Base-by-base conservation (phyloP, 2,113 vertebrate genomes). In the Garra rufa region DNA sequence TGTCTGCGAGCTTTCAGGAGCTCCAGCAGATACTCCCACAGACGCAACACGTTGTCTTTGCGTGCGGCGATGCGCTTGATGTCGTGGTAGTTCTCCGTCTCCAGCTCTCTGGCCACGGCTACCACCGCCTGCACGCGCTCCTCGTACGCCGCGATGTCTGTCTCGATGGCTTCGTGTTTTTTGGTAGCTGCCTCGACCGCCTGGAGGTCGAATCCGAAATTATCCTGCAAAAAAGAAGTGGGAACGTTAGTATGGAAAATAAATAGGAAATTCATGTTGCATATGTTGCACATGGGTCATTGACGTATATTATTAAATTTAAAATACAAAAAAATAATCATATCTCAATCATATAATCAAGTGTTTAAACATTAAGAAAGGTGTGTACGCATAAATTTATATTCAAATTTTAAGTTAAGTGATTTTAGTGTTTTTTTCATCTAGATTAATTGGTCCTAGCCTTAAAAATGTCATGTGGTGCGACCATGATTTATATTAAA, bases 171-270 rank as follows among this genome's bases (percentile, higher is more conserved):
- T 90, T 99, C 98, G 0, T 99, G 98, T 76, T 99, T 99, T 89
- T 99, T 99, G 0, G 97, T 99, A 69, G 97, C 98, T 0, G 98
- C 98, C 89, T 99, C 98, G 1, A 99, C 98, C 0, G 98, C 98
- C 28, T 98, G 98, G 34, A 99, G 97, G 94, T 99, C 98, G 82
- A 96, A 98, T 41, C 98, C 98, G 88, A 99, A 99, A 92, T 99
- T 99, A 90, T 99, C 98, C 96, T 97, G 91, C 0, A 87, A 50
- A 52, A 41, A n/a, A 77, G 15, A 55, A 57, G 55, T 19, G 1
- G 4, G 14, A 61, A 71, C 14, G 34, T 48, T 30, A 15, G 10
- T n/a, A n/a, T n/a, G n/a, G 4, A 24, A 21, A 15, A 38, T 13
- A 46, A n/a, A n/a, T n/a, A n/a, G n/a, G n/a, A n/a, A n/a, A n/a